Base-by-base conservation (phyloP, 2,797 vertebrate genomes). In the Eutrigla gurnardus region DNA sequence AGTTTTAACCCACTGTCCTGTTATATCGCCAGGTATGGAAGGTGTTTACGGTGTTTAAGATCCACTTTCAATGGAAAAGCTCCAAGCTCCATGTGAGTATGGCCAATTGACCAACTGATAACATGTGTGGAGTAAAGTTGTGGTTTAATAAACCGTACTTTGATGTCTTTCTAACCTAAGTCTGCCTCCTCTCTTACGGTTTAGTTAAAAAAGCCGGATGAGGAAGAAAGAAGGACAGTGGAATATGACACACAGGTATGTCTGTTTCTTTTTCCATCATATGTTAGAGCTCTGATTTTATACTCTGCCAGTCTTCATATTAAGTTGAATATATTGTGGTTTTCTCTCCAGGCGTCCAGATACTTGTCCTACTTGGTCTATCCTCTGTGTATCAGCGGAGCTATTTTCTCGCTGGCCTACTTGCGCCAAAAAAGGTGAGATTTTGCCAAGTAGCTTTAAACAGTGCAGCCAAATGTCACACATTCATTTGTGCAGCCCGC, bases 321-420 rank as follows among this genome's bases (percentile, higher is more conserved):
- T 53, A 0, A 12, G 64, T 52, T 59, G 2, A 12, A 18, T 32
- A 62, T 40, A 74, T 61, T 37, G 45, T 60, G 52, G 0, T 37
- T 80, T 68, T 65, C 69, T 75, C 40, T 3, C 11, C 80, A 99
- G 98, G 97, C 97, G 40, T 97, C 97, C 94, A 96, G 94, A 89
- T 97, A 96, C 82, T 85, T 99, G 92, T 98, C 96, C 9, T 99
- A 97, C 86, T 92, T 98, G 82, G 94, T 99, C 7, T 99, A 96
- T 88, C 97, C 97, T 7, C 88, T 99, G 74, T 99, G 97, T 73
- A 88, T 98, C 67, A 97, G 97, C 47, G 97, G 97, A 33, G 97
- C 97, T 11, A 80, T 92, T 84, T 99, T 99, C 88, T 98, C 97
- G 0, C 93, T 98, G 83, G 91, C 96, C 80, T 99, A 97, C 83